Base-by-base conservation (phyloP, 2,797 vertebrate genomes). In the Typhlichthys subterraneus region DNA sequence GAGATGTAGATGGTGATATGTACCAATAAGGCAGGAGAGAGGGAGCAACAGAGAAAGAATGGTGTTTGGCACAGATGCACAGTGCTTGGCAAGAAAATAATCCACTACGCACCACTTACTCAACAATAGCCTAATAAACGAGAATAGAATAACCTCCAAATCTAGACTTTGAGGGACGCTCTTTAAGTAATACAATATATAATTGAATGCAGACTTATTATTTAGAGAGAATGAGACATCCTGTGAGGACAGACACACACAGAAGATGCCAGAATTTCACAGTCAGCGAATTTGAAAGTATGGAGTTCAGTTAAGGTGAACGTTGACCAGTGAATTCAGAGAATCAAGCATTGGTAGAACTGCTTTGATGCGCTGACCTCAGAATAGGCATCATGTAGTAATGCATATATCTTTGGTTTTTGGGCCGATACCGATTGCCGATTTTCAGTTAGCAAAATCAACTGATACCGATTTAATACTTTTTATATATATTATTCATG, bases 21-120 rank as follows among this genome's bases (percentile, higher is more conserved):
- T 55, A 80, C 82, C 75, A 83, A 85, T 83, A 87, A 85, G 82
- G 65, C 53, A 82, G 79, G 75, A 74, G 49, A 46, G 49, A 61
- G 64, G 55, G 45, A 60, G 61, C 12, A 55, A 53, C 49, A 55
- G 45, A 47, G 45, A 58, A 23, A 45, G 12, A 45, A 19, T 9
- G 17, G 33, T 38, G 8, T 38, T 38, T 38, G 33, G 33, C 33
- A 38, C 33, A 38, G 33, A 38, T 38, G 33, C 8, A 38, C 33
- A 38, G 75, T 66, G 48, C 52, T 61, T 57, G 46, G 46, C 46
- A 15, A 66, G 13, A 65, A 68, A 65, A 68, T 8, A 66, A 47
- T 65, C 53, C 54, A 53, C 17, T 15, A 47, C 46, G 64, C 55
- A 80, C 47, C 79, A 38, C 65, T 64, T 58, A 31, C 33, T 64